Evolutionary conservation across 2,888 invertebrate species (phyloP), one percentile per base, ranked within the genome.

Genomic region (Polylopha cassiicola): DNA sequence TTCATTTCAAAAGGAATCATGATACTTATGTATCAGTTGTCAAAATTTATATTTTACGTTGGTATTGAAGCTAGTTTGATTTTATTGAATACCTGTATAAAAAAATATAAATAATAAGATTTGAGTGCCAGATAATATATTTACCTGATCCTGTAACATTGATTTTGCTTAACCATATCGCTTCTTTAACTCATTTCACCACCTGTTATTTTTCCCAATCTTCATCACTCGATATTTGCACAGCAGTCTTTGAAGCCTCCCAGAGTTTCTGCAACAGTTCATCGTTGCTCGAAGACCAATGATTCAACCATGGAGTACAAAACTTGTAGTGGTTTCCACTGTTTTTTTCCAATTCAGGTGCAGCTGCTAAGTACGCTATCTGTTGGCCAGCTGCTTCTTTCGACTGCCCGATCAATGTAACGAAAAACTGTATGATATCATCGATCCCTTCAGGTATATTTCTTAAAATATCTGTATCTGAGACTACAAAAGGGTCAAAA

Each of bases 401-500:
- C 0, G 58, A 54, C 37, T 74, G 75, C 2, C 84, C 84, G 23
- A 78, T 44, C 0, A 71, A 38, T 39, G 69, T 55, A 1, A 76
- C 37, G 18, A 81, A 66, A 1, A 70, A 52, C 23, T 57, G 51
- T 1, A 70, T 61, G 7, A 74, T 45, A 31, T 61, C 55, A 17
- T 48, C 56, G 0, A 67, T 9, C 7, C 60, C 28, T 3, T 36
- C 55, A 6, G 74, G 65, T 14, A 73, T 18, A 38, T 74, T 74
- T 1, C 49, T 44, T 0, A 81, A 47, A 13, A 80, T 37, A 39
- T 74, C 62, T 0, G 82, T 82, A 39, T 73, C 77, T 7, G 61
- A 60, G 2, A 76, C 79, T 0, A 82, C 6, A 22, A 72, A 84
- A 0, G 82, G 81, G n/a, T 93, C 90, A 30, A 89, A 87, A 23